These are phyloP conservation scores for Hycleus phaleratus DNA, from an alignment of 1,140 invertebrate genomes.

Conservation along the genomic window DNA sequence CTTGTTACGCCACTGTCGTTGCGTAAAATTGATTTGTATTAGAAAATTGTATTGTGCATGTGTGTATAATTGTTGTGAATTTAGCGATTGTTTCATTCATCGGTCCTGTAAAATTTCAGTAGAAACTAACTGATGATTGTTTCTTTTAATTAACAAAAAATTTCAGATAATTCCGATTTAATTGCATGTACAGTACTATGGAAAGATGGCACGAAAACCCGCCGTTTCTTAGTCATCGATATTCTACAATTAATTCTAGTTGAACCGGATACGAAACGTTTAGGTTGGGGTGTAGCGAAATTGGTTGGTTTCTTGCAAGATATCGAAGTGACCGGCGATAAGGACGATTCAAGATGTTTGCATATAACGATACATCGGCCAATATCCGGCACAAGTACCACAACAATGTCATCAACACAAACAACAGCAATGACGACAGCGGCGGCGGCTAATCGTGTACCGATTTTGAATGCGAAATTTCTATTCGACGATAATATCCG, in stretches of 20 bases:
- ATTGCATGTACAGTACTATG: constrained; percentile 90
- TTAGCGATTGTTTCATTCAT: constrained; percentile 25
- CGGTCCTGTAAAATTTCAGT: constrained; percentile 8
- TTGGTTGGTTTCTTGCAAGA: constrained; percentile 84
- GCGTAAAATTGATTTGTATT: too few relatives aligned
- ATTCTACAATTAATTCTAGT: constrained; percentile 91
- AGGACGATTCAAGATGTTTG: constrained; percentile 92
- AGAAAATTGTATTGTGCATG: too few relatives aligned
- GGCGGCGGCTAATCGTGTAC: constrained; percentile 52
- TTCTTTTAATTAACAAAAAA: constrained; percentile 10
- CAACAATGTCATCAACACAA: constrained; percentile 18
- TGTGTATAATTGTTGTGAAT: not conserved
- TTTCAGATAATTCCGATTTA: constrained; percentile 91
- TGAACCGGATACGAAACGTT: constrained; percentile 83
- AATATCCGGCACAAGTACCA: constrained; percentile 43
- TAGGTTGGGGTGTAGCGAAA: constrained; percentile 96
- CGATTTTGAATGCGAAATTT: constrained; percentile 84
- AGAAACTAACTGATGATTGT: constrained; percentile 23
- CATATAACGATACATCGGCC: constrained; percentile 91
- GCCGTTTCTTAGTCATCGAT: constrained; percentile 92
- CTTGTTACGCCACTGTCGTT: too few relatives aligned
- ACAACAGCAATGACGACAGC: too few relatives aligned
- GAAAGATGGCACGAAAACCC: constrained; percentile 81
- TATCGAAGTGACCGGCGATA: constrained; percentile 79
- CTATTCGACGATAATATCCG: constrained; percentile 98